Evolutionary conservation across 2,888 invertebrate genomes (phyloP), one percentile per base, ranked within the genome.

Genomic region (Tetanocera ferruginea): DNA sequence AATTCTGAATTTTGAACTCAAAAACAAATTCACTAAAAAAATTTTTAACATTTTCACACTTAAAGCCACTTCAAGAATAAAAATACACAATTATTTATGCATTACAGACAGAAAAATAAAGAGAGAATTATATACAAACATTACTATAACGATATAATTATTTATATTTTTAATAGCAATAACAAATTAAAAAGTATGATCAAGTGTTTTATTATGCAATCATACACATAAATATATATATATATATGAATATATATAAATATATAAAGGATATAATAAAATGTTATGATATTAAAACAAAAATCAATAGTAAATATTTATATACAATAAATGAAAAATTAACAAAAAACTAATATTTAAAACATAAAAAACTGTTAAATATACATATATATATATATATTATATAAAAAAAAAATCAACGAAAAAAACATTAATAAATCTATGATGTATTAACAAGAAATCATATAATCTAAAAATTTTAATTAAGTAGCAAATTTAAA

Each of bases 131-230:
- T 67, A 23, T 23, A 67, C 37, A 37, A 19, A 67, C 23, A 6
- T 37, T 6, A 67, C 14, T 5, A 66, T 31, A 34, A 19, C 11
- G n/a, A 69, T 17, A 51, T 51, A 55, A 52, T 25, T 66, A 66
- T 60, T 75, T 66, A 75, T 75, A 55, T 75, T 75, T 66, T 64
- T 55, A 51, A 55, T 55, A 66, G 75, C 31, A 55, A 49, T 75
- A 52, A 75, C 60, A 60, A 60, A 60, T 37, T 60, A 52, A 17
- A 73, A 19, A 73, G 31, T 51, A 70, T 19, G n/a, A 70, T n/a
- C 31, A 70, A 17, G 31, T 55, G 55, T 70, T 70, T 55, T 70
- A 70, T 70, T 70, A 55, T 19, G 31, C 51, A 70, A 70, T 25
- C 34, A 72, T 25, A 57, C 23, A 55, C 17, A 66, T 34, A 37